Evolutionary conservation across 2,797 vertebrate species (phyloP), one percentile per base, ranked within the genome.

Genomic region (Champsocephalus gunnari): DNA sequence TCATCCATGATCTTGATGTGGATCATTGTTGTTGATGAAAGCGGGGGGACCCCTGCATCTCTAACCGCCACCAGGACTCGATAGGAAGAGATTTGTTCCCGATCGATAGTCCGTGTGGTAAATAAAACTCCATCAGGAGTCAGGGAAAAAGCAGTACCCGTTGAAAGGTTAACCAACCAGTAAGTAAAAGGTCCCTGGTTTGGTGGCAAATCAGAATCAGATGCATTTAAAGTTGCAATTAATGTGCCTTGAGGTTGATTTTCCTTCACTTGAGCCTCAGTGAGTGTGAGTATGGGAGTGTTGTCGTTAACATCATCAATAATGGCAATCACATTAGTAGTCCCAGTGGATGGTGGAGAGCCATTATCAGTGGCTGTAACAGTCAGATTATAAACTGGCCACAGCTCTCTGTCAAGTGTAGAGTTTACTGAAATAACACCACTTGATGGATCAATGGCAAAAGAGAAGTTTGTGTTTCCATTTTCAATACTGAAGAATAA

Each of bases 151-250:
- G 77, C 80, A 73, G 68, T 82, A 16, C 21, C 85, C 24, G 70
- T 10, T 14, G 80, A 66, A 50, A 84, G 76, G 71, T 83, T 92
- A 41, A 89, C 89, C 45, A 95, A 75, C 92, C 92, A 93, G 78
- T 92, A 96, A 0, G 86, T 92, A 66, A 95, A 96, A n/a, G 95
- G 95, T 24, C 93, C 94, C 71, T 93, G 92, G 77, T 95, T 95
- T 66, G 93, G 92, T 10, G 93, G 88, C 44, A 92, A 79, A 88
- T 96, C 95, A 13, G 83, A 79, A 80, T 96, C 95, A 13, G 82
- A 89, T 17, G 93, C 92, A 78, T 86, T 91, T 59, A 96, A 83
- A 45, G 61, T 84, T n/a, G 89, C 79, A 12, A 95, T 91, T 28
- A 92, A 50, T 1, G 93, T 94, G 17, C 93, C 94, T 81, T 82